Percentiles rank a stretch among this genome's conserved stretches.
Evolutionary conservation across 2,797 vertebrate genomes (phyloP).

Genomic region (Eurystomus glaucurus): DNA sequence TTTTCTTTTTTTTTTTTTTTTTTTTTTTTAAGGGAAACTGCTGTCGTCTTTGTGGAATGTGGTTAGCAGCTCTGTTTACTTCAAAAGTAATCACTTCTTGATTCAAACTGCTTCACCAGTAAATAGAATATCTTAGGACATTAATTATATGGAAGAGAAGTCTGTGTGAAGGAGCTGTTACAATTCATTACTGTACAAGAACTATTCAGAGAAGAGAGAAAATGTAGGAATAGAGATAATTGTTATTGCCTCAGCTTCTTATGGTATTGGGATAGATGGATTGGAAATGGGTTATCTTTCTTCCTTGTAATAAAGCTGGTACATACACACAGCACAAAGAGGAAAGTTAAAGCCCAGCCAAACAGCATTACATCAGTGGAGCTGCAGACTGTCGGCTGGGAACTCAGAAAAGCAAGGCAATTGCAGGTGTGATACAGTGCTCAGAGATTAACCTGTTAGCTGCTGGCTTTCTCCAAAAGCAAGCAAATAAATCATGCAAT

Average conservation of each 20-base stretch:
- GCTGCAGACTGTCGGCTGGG: neutral
- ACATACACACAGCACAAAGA: slow-evolving; percentile 29
- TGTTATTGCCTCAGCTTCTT: slow-evolving; percentile 81
- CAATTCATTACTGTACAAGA: slow-evolving; percentile 87
- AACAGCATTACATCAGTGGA: neutral
- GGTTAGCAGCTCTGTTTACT: slow-evolving; percentile 83
- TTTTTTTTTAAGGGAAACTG: slow-evolving; percentile 64
- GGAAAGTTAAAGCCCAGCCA: slow-evolving; percentile 33
- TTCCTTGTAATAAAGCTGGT: slow-evolving; percentile 73
- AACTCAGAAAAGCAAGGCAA: neutral
- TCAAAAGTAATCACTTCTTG: slow-evolving; percentile 86
- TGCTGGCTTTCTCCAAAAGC: neutral
- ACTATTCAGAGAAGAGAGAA: slow-evolving; percentile 82
- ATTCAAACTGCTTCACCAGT: slow-evolving; percentile 83
- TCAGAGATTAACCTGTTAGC: slow-evolving; percentile 17
- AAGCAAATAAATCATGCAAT: neutral
- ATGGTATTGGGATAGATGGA: slow-evolving; percentile 81
- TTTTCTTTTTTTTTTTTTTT: neutral
- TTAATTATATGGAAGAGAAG: slow-evolving; percentile 85
- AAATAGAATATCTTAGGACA: slow-evolving; percentile 87
- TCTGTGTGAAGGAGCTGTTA: slow-evolving; percentile 83
- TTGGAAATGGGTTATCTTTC: slow-evolving; percentile 83
- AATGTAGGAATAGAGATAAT: slow-evolving; percentile 83
- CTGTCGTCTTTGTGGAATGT: slow-evolving; percentile 71
- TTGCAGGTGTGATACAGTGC: neutral